phyloP scores from a whole-genome alignment of 2,797 vertebrate species.

The Acestrorhynchus altus region DNA sequence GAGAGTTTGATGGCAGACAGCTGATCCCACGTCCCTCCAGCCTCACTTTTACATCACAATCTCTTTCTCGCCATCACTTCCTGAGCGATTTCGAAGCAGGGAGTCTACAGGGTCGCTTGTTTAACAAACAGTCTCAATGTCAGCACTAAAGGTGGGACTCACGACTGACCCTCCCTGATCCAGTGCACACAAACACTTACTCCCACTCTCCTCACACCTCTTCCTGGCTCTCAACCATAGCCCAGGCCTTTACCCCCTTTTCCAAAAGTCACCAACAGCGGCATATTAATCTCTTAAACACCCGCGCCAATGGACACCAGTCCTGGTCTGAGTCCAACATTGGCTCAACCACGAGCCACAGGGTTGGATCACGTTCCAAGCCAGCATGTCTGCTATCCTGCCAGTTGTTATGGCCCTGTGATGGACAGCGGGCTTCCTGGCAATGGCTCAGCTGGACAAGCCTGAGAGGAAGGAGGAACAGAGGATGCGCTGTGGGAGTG shows the following conservation, averaged over 20 bases:
- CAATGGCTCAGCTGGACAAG: conserved; percentile 59
- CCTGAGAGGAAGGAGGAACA: conserved; percentile 48
- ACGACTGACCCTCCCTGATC: conserved; percentile 48
- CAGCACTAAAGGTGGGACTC: no score
- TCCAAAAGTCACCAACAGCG: conserved; percentile 42
- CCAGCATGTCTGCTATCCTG: conserved; percentile 62
- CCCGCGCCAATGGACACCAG: conserved; percentile 49
- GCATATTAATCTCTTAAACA: conserved; percentile 63
- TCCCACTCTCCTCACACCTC: conserved; percentile 6
- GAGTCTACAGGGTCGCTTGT: conserved; percentile 23
- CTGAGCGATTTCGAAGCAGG: conserved; percentile 30
- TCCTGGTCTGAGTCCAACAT: conserved; percentile 41
- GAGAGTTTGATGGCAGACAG: conserved; percentile 21
- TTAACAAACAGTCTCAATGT: conserved; percentile 29
- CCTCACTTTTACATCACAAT: conserved; percentile 31
- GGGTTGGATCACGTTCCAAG: conserved; percentile 41
- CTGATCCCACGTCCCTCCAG: conserved; percentile 17
- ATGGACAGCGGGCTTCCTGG: conserved; percentile 65
- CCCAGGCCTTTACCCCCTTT: conserved; percentile 1
- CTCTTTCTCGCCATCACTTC: conserved; percentile 17
- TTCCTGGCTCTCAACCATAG: conserved; percentile 31
- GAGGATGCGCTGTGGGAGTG: conserved; percentile 41
- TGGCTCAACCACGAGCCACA: conserved; percentile 52
- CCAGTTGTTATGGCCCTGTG: conserved; percentile 67
- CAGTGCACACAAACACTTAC: background rate